Conservation (phyloP, 92 coral and sea anemone species). For the Siderastrea radians region DNA sequence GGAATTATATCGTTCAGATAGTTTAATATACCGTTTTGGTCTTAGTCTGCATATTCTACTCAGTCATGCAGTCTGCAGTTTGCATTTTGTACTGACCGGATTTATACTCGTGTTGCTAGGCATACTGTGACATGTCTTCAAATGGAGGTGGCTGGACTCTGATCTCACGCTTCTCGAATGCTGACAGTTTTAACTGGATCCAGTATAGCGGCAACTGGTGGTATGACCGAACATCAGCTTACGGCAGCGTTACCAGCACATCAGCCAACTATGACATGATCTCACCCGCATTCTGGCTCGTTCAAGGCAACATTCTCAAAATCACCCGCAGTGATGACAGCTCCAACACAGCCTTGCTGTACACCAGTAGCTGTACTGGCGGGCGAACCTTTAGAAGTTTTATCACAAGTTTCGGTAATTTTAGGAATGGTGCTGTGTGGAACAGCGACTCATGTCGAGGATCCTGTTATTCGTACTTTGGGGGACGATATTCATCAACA, state of each 20-base stretch:
- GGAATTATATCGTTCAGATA: too few species aligned
- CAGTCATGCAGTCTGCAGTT: too few species aligned
- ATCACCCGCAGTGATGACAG: conserved; percentile 41
- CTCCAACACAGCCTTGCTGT: conserved; percentile 40
- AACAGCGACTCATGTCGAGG: conserved; percentile 65
- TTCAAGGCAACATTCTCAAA: conserved; percentile 23
- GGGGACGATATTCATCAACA: conserved; percentile 61
- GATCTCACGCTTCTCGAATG: conserved; percentile 54
- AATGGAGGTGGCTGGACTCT: conserved; percentile 46
- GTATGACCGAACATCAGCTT: conserved; percentile 22
- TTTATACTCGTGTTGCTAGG: background rate
- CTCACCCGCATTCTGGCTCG: conserved; percentile 46
- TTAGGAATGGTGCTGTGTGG: conserved; percentile 62
- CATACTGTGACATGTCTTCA: conserved; percentile 40
- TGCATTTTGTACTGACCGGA: too few species aligned
- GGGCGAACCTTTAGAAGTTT: conserved; percentile 69
- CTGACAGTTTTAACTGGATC: conserved; percentile 44
- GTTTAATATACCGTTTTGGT: too few species aligned
- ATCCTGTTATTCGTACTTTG: conserved; percentile 60
- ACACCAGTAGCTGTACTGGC: conserved; percentile 8
- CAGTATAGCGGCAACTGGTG: conserved; percentile 35
- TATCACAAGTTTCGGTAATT: conserved; percentile 68
- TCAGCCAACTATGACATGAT: conserved; percentile 46
- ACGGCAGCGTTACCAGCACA: conserved; percentile 38
- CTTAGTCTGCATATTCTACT: too few species aligned